Base-by-base conservation (phyloP, 2,888 invertebrate species). In the Drosophila rellima region DNA sequence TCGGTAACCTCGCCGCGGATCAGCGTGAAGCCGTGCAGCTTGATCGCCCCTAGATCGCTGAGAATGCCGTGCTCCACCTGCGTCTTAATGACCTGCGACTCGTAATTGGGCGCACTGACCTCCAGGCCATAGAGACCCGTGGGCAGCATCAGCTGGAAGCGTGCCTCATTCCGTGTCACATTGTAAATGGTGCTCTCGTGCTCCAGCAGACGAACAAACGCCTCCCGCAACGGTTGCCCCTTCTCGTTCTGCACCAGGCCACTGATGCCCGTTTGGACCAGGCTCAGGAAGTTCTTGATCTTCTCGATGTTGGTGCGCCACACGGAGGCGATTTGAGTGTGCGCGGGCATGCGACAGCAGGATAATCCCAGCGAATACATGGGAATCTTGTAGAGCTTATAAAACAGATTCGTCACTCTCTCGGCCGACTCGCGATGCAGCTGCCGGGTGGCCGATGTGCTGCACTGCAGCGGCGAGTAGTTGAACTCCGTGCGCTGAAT, bases 291-390 rank as follows among this genome's bases (percentile, higher is more conserved):
- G 80, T 94, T 94, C 93, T 95, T 94, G 4, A 95, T 93, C 3
- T 95, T 95, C 17, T 93, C 93, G 54, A 96, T 88, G 85, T 95
- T 95, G 66, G 95, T 94, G 76, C 95, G 94, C 96, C 97, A 97
- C 8, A 96, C 94, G 72, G 93, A 93, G 0, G 95, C 95, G n/a
- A 97, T 94, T 48, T 95, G 94, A 0, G 90, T 92, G n/a, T 94
- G 93, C 0, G 91, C 87, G 0, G 98, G 97, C 94, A 96, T 96
- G 80, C 96, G 96, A 90, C 98, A 98, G 86, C 98, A 98, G 59
- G 95, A 95, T 26, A 98, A 91, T 17, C 96, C 96, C 3, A 95
- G 94, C 0, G 96, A 95, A 51, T 96, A 93, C 90, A 96, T 93
- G 0, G 96, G 95, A 1, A 94, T 93, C 55, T 94, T 93, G 80